Base-by-base conservation (phyloP, 2,888 invertebrate species). In the Rhorus exstirpatorius region DNA sequence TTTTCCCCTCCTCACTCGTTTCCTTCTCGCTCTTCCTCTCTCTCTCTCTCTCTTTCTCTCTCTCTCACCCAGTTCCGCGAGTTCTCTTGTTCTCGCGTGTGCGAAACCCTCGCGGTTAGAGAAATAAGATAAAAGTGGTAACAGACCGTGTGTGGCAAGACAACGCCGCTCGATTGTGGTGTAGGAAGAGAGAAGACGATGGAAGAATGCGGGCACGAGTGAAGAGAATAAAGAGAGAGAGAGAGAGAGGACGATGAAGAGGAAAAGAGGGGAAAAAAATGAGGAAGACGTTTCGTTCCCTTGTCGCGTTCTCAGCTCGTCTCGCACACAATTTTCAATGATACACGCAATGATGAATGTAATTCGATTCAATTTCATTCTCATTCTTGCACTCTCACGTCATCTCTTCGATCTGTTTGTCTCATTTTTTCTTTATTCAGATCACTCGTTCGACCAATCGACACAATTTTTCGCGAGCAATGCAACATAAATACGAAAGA, bases 121-220 rank as follows among this genome's bases (percentile, higher is more conserved):
- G 83, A 81, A 82, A 71, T 77, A 79, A 76, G 83, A 78, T 70
- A 77, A 81, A 74, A 58, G 78, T 80, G 71, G 81, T 67, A 26
- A 63, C 68, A 76, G 68, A 71, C 70, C 53, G 68, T 67, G 79
- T 51, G 77, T 79, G 77, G 79, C 65, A 68, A 81, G 83, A 77
- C 72, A 60, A 53, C 44, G 74, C n/a, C 38, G 60, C 46, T 44
- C 74, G 44, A 35, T 67, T 55, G 67, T 63, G 74, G 65, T 49
- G 79, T 70, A 83, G 80, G 84, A 80, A 81, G 79, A 74, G 63
- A 58, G 60, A 63, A 72, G 83, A 80, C 81, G 79, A 81, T 74
- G 77, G 74, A 81, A 76, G 79, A 83, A 77, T 60, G 78, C 81
- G 86, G 77, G 63, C 78, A 67, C 72, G 51, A 68, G 46, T 38